Conservation (phyloP, 2,888 invertebrate genomes). For the Agonopterix alstromeriana region DNA sequence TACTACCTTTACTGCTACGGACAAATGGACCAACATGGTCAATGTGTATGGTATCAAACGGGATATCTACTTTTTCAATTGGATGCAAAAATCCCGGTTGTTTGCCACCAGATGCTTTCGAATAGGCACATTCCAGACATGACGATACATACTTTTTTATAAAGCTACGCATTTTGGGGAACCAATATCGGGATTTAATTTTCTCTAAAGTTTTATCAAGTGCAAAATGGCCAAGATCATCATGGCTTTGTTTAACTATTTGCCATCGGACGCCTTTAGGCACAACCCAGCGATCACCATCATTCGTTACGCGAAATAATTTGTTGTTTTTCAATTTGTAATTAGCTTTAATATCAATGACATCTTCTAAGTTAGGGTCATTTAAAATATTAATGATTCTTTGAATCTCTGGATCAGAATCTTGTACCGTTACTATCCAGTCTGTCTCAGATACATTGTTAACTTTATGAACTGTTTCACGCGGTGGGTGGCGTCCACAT, state of each 20-base stretch:
- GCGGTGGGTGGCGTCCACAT: slow-evolving; percentile 26
- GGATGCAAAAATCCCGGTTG: slow-evolving; percentile 9
- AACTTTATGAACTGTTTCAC: background rate
- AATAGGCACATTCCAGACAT: slow-evolving; percentile 37
- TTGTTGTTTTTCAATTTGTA: slow-evolving; percentile 5
- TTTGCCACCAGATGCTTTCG: slow-evolving; percentile 22
- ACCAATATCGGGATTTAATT: no score
- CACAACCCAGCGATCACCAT: background rate
- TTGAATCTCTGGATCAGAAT: slow-evolving; percentile 11
- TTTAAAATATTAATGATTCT: slow-evolving; percentile 9
- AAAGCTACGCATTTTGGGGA: no score
- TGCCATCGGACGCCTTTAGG: slow-evolving; percentile 7
- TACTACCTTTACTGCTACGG: slow-evolving; percentile 7
- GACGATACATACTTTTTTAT: no score
- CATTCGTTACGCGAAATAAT: slow-evolving; percentile 2
- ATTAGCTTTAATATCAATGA: slow-evolving; percentile 5
- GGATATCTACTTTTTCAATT: slow-evolving; percentile 1
- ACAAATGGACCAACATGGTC: slow-evolving; percentile 7
- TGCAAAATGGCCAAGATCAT: slow-evolving; percentile 40
- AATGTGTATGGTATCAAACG: slow-evolving; percentile 7
- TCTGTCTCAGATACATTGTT: background rate
- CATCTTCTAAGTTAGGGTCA: slow-evolving; percentile 3
- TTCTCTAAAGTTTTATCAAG: slow-evolving; percentile 28
- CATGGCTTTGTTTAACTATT: slow-evolving; percentile 30
- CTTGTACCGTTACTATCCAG: slow-evolving; percentile 12